Percentiles rank a stretch among this genome's conserved stretches.
Evolutionary conservation across 2,888 invertebrate species (phyloP).

Genomic region (Drymonia ruficornis): DNA sequence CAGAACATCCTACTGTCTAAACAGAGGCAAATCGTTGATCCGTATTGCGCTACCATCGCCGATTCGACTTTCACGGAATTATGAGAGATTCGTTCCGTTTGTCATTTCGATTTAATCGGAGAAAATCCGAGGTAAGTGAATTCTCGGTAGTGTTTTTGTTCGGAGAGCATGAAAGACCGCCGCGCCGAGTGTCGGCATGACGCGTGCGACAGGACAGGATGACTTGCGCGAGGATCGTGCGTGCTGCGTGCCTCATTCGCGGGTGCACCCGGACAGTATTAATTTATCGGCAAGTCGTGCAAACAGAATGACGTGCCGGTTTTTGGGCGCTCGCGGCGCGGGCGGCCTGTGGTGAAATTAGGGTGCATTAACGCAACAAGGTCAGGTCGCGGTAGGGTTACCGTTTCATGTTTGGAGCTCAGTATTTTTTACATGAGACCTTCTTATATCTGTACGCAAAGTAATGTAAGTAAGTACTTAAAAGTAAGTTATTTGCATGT

Average conservation of each 20-base stretch:
- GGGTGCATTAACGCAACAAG: conserved; percentile 83
- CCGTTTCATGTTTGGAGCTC: conserved; percentile 26
- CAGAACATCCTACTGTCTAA: conserved; percentile 65
- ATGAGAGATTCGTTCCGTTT: conserved; percentile 56
- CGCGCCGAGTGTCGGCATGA: conserved; percentile 38
- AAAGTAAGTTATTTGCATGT: neutral
- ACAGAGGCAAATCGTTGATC: conserved; percentile 48
- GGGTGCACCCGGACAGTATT: conserved; percentile 68
- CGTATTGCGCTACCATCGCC: conserved; percentile 38
- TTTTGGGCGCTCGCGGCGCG: conserved; percentile 68
- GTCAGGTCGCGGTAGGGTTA: conserved; percentile 59
- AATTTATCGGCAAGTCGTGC: conserved; percentile 80
- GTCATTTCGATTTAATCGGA: conserved; percentile 58
- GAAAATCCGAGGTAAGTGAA: conserved; percentile 53
- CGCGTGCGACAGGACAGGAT: conserved; percentile 38
- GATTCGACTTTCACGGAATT: conserved; percentile 53
- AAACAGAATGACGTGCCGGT: conserved; percentile 77
- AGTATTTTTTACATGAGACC: neutral
- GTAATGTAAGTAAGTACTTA: neutral
- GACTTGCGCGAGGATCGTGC: conserved; percentile 51
- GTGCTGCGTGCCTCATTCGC: conserved; percentile 57
- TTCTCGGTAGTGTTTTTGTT: conserved; percentile 54
- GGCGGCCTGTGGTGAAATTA: conserved; percentile 67
- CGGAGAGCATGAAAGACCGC: conserved; percentile 53
- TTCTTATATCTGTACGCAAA: neutral